phyloP scores from a whole-genome alignment of 1,140 invertebrate species.

The Tetragnatha versicolor region DNA sequence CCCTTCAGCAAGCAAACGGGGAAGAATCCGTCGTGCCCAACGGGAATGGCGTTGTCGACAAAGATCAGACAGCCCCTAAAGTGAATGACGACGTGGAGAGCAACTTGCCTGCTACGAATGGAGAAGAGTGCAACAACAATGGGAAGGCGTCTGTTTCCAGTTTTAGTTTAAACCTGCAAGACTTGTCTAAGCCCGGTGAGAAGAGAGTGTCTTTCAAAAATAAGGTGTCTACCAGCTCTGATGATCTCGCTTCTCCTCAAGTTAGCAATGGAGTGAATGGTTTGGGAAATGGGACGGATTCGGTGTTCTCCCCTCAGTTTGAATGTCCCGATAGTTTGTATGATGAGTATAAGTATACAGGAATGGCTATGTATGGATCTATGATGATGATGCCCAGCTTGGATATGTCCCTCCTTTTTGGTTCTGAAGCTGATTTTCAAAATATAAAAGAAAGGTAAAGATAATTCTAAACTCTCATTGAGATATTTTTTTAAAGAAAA shows the following conservation, averaged over 20 bases:
- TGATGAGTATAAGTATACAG: slow-evolving; percentile 46
- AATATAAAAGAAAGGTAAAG: slow-evolving; percentile 53
- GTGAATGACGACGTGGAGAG: neutral
- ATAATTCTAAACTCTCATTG: neutral
- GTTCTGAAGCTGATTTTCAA: slow-evolving; percentile 45
- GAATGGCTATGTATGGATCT: slow-evolving; percentile 40
- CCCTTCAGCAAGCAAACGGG: slow-evolving; percentile 11
- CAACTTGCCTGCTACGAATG: slow-evolving; percentile 5
- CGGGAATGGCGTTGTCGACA: neutral
- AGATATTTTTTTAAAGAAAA: slow-evolving; percentile 2
- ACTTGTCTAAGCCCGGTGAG: slow-evolving; percentile 32
- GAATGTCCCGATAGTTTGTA: slow-evolving; percentile 39
- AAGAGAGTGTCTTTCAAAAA: slow-evolving; percentile 49
- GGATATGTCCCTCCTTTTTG: slow-evolving; percentile 48
- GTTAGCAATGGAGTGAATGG: slow-evolving; percentile 2
- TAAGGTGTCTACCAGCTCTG: slow-evolving; percentile 25
- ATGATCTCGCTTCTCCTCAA: neutral
- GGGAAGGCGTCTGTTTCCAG: slow-evolving; percentile 3
- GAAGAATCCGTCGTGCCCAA: neutral
- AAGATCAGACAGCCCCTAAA: neutral
- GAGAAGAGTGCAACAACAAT: slow-evolving; percentile 24
- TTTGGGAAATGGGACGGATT: neutral
- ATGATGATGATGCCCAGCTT: slow-evolving; percentile 51
- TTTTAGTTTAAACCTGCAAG: slow-evolving; percentile 39
- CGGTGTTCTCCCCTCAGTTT: slow-evolving; percentile 45